Evolutionary conservation across 2,113 vertebrate species (phyloP).

Genomic region (Sinosuthora webbiana): DNA sequence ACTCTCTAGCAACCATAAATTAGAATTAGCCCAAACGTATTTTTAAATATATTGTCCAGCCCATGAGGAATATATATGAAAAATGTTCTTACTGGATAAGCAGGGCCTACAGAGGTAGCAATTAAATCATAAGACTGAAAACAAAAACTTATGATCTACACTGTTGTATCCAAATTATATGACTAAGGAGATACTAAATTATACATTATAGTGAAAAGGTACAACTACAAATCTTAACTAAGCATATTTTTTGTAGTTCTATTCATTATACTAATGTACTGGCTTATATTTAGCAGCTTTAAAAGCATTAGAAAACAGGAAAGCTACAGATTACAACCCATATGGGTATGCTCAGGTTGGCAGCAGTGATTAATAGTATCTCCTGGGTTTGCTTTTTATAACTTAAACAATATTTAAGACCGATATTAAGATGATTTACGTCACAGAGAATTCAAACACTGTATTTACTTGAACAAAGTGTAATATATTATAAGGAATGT

Average conservation of each 20-base stretch:
- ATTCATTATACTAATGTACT: background rate
- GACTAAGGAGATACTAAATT: constrained; percentile 27
- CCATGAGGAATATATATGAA: background rate
- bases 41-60: background rate
- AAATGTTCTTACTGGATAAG: constrained; percentile 4
- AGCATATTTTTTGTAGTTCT: background rate
- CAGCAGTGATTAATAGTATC: background rate
- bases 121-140: constrained; percentile 43
- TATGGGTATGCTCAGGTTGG: background rate
- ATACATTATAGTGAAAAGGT: background rate
- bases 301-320: constrained; percentile 6
- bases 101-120: constrained; percentile 15
- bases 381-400: constrained; percentile 25
- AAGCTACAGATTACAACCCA: constrained; percentile 7
- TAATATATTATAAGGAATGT: background rate
- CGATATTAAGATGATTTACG: background rate
- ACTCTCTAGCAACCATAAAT: background rate
- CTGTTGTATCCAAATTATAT: constrained; percentile 3
- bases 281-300: constrained; percentile 30
- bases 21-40: background rate
- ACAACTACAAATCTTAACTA: constrained; percentile 32
- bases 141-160: constrained; percentile 42
- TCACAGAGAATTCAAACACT: background rate
- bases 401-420: constrained; percentile 5
- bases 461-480: background rate